These are phyloP conservation scores for Cavia aperea DNA, from an alignment of 2,113 vertebrate genomes.

Conservation along the genomic window DNA sequence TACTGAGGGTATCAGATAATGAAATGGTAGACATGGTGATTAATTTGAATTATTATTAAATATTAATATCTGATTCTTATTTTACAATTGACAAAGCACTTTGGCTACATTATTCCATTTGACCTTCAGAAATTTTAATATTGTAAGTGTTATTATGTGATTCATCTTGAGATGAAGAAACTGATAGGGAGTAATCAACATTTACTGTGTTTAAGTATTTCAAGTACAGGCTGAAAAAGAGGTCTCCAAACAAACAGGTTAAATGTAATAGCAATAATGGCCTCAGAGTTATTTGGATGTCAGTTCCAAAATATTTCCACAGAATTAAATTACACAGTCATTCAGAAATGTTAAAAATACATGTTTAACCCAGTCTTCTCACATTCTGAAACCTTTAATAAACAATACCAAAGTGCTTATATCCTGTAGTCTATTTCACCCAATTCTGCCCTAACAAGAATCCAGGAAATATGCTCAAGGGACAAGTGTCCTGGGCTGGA, in stretches of 20 bases:
- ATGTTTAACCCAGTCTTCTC: constrained; percentile 2
- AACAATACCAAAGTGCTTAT: not conserved
- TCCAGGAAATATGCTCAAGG: not conserved
- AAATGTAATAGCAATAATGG: constrained; percentile 17
- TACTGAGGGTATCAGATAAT: not conserved
- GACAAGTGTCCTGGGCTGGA: not conserved
- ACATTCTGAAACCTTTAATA: constrained; percentile 11
- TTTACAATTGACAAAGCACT: not conserved
- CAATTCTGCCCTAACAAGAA: not conserved
- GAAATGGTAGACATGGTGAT: not conserved
- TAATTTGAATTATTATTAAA: not conserved
- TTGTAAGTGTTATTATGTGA: not conserved
- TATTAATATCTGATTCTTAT: not conserved
- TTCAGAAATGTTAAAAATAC: not conserved
- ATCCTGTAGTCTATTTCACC: not conserved
- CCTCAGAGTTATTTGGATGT: not conserved
- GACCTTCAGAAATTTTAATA: not conserved
- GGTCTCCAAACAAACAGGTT: constrained; percentile 11
- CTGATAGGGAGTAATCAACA: not conserved
- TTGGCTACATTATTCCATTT: constrained; percentile 16
- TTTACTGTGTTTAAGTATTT: constrained; percentile 1
- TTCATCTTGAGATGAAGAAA: constrained; percentile 20
- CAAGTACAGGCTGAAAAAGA: not conserved
- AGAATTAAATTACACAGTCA: constrained; percentile 25
- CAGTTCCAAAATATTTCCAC: constrained; percentile 24